Evolutionary conservation across 1,140 invertebrate species (phyloP).

Genomic region (Drosophila lacertosa): DNA sequence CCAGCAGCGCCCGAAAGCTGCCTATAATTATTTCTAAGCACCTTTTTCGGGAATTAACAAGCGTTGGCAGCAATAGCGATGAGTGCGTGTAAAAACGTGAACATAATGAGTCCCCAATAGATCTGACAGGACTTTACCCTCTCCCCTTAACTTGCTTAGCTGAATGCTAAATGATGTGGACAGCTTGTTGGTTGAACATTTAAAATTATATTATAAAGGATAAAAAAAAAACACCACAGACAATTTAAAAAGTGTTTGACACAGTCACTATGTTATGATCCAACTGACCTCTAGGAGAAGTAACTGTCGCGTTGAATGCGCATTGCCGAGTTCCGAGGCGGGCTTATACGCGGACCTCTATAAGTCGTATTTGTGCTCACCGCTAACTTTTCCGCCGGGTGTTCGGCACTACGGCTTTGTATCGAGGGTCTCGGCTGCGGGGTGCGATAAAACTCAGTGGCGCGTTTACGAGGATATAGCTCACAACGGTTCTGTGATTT

Average conservation of each 20-base stretch:
- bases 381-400: background rate
- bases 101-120: constrained; percentile 25
- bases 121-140: constrained; percentile 8
- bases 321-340: background rate
- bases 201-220: background rate
- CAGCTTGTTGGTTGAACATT: constrained; percentile 3
- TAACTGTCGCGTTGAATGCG: constrained; percentile 5
- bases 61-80: constrained; percentile 1
- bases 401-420: constrained; percentile 13
- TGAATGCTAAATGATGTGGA: no score
- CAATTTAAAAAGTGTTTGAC: background rate
- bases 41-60: constrained; percentile 30
- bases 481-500: background rate
- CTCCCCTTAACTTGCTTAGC: no score
- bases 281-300: background rate
- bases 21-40: constrained; percentile 47
- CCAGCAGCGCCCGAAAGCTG: constrained; percentile 43
- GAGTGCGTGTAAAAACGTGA: background rate
- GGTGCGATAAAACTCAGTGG: constrained; percentile 10
- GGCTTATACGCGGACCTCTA: background rate
- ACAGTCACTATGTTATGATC: background rate
- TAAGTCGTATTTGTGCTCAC: background rate
- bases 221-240: background rate
- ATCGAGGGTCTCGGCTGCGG: constrained; percentile 2
- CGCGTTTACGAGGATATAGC: background rate